A percentile compares a stretch with the other conserved stretches of the same genome.
Evolutionary conservation across 2,888 invertebrate genomes (phyloP).

Genomic region (Cacoxenus indagator): DNA sequence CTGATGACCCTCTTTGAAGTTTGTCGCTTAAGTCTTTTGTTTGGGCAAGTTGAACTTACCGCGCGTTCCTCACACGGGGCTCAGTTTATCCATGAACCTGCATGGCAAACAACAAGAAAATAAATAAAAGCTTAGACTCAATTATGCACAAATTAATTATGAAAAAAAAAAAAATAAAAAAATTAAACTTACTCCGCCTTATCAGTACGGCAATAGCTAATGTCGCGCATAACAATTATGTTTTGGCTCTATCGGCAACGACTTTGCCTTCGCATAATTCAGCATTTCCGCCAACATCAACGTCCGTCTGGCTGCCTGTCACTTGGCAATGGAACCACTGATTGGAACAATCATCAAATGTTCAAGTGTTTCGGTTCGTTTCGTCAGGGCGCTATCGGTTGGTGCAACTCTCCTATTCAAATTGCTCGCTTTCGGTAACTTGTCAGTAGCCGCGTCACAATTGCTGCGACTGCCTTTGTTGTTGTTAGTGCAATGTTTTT

Average conservation of each 20-base stretch:
- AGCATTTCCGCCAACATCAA: conserved; percentile 66
- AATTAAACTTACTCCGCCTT: conserved; percentile 32
- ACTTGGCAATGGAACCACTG: conserved; percentile 51
- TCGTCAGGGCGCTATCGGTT: conserved; percentile 47
- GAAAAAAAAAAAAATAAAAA: conserved; percentile 40
- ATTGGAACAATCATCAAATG: conserved; percentile 62
- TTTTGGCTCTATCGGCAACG: too few relatives aligned
- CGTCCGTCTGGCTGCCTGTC: conserved; percentile 36
- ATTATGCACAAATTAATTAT: conserved; percentile 48
- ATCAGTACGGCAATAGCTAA: conserved; percentile 33
- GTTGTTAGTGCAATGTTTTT: conserved; percentile 40
- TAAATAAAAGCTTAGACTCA: neutral
- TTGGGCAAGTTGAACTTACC: neutral
- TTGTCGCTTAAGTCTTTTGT: conserved; percentile 56
- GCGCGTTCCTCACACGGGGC: conserved; percentile 7
- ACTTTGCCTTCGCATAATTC: conserved; percentile 37
- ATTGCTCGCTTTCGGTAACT: conserved; percentile 25
- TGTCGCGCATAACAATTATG: neutral
- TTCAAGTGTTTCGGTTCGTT: conserved; percentile 39
- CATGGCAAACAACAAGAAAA: too few relatives aligned
- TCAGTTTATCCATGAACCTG: conserved; percentile 2
- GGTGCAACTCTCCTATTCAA: conserved; percentile 14
- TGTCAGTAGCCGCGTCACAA: conserved; percentile 56
- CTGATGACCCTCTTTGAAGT: conserved; percentile 33
- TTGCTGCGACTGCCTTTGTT: conserved; percentile 39